Evolutionary conservation across 2,113 vertebrate species (phyloP), one percentile per base, ranked within the genome.

Genomic region (Vombatus ursinus): DNA sequence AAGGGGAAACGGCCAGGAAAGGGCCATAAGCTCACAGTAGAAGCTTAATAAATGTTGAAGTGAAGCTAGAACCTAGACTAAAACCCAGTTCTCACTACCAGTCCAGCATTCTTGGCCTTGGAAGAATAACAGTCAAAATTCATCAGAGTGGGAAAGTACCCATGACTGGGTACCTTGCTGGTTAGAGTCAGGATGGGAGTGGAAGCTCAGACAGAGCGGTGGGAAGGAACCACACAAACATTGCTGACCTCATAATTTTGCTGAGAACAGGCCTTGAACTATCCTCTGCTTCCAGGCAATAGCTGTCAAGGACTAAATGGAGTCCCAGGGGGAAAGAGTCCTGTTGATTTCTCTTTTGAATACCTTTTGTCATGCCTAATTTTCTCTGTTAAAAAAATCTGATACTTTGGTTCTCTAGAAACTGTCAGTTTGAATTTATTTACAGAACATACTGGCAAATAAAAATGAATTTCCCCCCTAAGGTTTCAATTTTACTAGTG

Each of bases 401-500:
- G n/a, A 23, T 23, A 84, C 16, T 44, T 84, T 22, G 19, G n/a
- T 44, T 84, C 68, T 84, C 68, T 84, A 84, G 68, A 84, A 84
- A 23, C n/a, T 84, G 19, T 84, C n/a, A 44, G 16, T n/a, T 8
- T 84, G n/a, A 84, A 84, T 44, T 84, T 84, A 84, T 84, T 84
- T 84, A 84, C n/a, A 84, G 68, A 84, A 84, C 7, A 84, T 22
- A 44, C n/a, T 44, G n/a, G 7, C 16, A n/a, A n/a, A 84, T 44
- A 84, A 84, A 84, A 84, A 84, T 5, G 1, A 84, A 23, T 44
- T 44, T 1, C 68, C n/a, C 5, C 68, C 37, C n/a, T 8, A 92
- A 50, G 48, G 54, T 96, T 92, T 93, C 24, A 52, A 22, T 91
- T 31, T 93, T 90, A 51, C 50, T 53, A n/a, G 22, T 51, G 52